These are phyloP conservation scores for Orthosia cruda DNA, from an alignment of 2,888 invertebrate genomes.

Conservation along the genomic window DNA sequence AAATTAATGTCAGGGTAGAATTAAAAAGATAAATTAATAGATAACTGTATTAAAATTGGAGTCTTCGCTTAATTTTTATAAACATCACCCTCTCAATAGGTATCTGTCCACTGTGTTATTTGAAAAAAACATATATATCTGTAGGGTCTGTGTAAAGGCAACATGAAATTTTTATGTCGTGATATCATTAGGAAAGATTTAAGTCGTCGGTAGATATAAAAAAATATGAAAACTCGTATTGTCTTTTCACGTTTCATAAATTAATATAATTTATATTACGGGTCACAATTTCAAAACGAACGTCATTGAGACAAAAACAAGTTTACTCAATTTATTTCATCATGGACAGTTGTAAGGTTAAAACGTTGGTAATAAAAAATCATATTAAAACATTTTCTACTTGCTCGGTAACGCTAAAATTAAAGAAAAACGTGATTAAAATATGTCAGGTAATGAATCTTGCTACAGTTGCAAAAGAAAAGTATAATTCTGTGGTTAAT, in stretches of 20 bases:
- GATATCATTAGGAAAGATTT: constrained; percentile 85
- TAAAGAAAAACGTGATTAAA: constrained; percentile 34
- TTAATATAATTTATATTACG: constrained; percentile 49
- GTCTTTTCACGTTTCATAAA: constrained; percentile 45
- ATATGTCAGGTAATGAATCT: constrained; percentile 31
- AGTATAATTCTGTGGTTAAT: not conserved
- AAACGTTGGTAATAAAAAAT: constrained; percentile 26
- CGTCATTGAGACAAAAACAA: constrained; percentile 44
- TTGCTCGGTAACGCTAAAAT: constrained; percentile 32
- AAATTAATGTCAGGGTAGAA: constrained; percentile 97
- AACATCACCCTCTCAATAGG: constrained; percentile 84
- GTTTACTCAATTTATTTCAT: constrained; percentile 45
- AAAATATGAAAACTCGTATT: constrained; percentile 56
- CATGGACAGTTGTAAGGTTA: constrained; percentile 27
- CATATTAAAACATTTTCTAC: constrained; percentile 28
- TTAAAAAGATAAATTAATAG: constrained; percentile 85
- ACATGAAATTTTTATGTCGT: constrained; percentile 79
- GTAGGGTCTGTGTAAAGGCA: constrained; percentile 73
- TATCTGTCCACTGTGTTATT: constrained; percentile 89
- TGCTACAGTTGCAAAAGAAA: constrained; percentile 24
- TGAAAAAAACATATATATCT: constrained; percentile 72
- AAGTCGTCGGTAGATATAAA: constrained; percentile 79
- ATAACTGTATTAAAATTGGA: constrained; percentile 85
- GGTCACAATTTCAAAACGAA: constrained; percentile 31
- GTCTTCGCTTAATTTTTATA: constrained; percentile 87